Conservation (phyloP, 2,797 vertebrate species). For the Falco rusticolus region DNA sequence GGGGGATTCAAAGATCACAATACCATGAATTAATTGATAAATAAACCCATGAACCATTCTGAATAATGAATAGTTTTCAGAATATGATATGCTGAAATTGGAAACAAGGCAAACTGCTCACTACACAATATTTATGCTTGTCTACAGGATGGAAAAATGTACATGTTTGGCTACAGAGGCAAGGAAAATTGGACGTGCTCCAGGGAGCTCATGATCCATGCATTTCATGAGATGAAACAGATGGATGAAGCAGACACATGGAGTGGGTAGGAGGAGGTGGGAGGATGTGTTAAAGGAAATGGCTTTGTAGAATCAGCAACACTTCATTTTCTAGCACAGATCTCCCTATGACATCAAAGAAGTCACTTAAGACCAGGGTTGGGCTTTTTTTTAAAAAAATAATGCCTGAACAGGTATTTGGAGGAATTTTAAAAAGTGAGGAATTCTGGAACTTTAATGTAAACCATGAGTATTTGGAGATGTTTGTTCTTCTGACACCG, state of each 20-base stretch:
- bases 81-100: background rate
- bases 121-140: conserved; percentile 31
- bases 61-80: background rate
- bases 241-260: conserved; percentile 48
- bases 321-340: conserved; percentile 28
- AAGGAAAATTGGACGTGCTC: conserved; percentile 18
- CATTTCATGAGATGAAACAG: conserved; percentile 62
- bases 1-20: background rate
- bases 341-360: background rate
- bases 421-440: background rate
- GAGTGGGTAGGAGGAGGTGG: conserved; percentile 42
- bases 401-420: background rate
- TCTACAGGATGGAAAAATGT: background rate
- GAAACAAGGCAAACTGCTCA: conserved; percentile 29
- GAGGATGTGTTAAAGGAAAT: conserved; percentile 55
- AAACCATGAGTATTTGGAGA: background rate
- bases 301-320: conserved; percentile 28
- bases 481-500: background rate
- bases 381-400: background rate
- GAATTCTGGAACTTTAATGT: background rate
- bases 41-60: background rate
- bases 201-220: conserved; percentile 60
- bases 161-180: conserved; percentile 29
- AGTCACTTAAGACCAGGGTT: background rate
- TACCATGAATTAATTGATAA: conserved; percentile 12